phyloP scores from a whole-genome alignment of 2,888 invertebrate genomes.

The Tinea trinotella region DNA sequence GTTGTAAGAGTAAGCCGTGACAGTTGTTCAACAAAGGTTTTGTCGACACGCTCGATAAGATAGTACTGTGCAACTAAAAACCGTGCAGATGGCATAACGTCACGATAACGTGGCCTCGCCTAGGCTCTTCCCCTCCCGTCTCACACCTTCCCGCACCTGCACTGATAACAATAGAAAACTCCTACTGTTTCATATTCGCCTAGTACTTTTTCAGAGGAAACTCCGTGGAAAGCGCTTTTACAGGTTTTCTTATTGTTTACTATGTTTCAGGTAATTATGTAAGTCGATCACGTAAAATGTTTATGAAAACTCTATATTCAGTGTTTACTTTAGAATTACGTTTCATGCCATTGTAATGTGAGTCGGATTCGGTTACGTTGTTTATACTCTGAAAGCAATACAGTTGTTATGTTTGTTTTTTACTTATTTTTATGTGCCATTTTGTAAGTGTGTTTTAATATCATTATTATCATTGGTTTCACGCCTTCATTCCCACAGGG shows the following conservation, averaged over 20 bases:
- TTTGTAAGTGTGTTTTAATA: too few species aligned
- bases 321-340: background rate
- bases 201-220: constrained; percentile 61
- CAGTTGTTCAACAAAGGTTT: constrained; percentile 14
- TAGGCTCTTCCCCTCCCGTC: constrained; percentile 28
- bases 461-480: too few species aligned
- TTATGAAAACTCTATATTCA: background rate
- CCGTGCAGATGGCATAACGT: constrained; percentile 41
- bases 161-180: constrained; percentile 50
- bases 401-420: too few species aligned
- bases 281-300: background rate
- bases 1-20: constrained; percentile 4
- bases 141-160: constrained; percentile 32
- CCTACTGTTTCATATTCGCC: constrained; percentile 52
- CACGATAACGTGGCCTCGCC: constrained; percentile 37
- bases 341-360: background rate
- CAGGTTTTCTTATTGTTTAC: background rate
- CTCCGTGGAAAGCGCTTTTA: constrained; percentile 46
- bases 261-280: background rate
- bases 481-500: too few species aligned
- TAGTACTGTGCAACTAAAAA: constrained; percentile 38
- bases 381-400: background rate
- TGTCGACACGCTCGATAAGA: constrained; percentile 42
- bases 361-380: background rate
- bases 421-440: too few species aligned